phyloP scores from a whole-genome alignment of 2,113 vertebrate species.

The Notechis scutatus region DNA sequence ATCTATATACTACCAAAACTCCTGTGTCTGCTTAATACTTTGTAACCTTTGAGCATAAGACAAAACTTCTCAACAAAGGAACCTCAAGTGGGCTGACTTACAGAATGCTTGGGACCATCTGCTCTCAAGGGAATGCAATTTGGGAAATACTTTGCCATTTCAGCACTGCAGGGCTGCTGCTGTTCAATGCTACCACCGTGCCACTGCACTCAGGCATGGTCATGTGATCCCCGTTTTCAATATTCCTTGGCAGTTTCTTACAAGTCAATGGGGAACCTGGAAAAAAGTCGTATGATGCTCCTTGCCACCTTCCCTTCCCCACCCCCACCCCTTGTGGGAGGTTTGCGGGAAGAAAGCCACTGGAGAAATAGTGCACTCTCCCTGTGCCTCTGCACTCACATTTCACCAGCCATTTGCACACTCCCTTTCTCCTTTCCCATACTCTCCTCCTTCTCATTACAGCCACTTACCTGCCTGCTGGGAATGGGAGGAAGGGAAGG shows the following conservation, averaged over 20 bases:
- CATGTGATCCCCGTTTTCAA: background rate
- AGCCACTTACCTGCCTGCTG: too few relatives aligned
- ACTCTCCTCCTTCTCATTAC: too few relatives aligned
- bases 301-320: background rate
- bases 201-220: background rate
- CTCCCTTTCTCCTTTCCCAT: too few relatives aligned
- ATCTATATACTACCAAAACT: background rate
- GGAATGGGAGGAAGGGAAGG: too few relatives aligned
- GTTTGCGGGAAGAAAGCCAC: too few relatives aligned
- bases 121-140: background rate
- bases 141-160: background rate
- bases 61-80: background rate
- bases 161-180: background rate
- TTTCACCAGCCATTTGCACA: too few relatives aligned
- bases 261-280: background rate
- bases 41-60: background rate
- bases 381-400: too few relatives aligned
- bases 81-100: background rate
- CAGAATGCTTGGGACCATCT: background rate
- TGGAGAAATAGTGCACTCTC: too few relatives aligned
- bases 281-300: background rate
- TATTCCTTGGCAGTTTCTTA: background rate
- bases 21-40: background rate
- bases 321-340: too few relatives aligned
- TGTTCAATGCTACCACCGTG: background rate